Percentiles rank a stretch among this genome's conserved stretches.
These are phyloP conservation scores for Anguilla japonica DNA, from an alignment of 2,113 vertebrate species.

Conservation along the genomic window DNA sequence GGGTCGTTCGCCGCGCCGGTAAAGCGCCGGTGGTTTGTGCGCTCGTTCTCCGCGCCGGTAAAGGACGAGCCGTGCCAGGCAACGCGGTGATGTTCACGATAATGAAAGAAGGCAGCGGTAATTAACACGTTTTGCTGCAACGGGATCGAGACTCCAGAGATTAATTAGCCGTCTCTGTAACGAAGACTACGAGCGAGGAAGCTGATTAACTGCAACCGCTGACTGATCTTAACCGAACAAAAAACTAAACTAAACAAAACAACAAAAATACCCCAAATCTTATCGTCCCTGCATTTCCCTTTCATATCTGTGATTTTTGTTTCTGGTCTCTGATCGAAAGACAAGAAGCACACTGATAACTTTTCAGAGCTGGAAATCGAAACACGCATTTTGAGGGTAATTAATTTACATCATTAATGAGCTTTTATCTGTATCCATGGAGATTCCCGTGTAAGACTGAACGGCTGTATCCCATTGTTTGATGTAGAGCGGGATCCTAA, in stretches of 20 bases:
- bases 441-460: neutral
- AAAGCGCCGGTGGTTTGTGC: neutral
- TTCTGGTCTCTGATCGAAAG: slow-evolving; percentile 20
- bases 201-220: slow-evolving; percentile 67
- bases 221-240: slow-evolving; percentile 58
- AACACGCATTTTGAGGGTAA: slow-evolving; percentile 23
- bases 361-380: slow-evolving; percentile 36
- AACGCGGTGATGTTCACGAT: slow-evolving; percentile 52
- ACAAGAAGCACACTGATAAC: slow-evolving; percentile 20
- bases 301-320: slow-evolving; percentile 41
- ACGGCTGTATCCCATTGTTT: slow-evolving; percentile 34
- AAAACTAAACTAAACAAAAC: neutral
- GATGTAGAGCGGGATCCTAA: slow-evolving; percentile 39
- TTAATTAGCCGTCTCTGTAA: slow-evolving; percentile 84
- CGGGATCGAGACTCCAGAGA: slow-evolving; percentile 72
- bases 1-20: slow-evolving; percentile 19
- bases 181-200: slow-evolving; percentile 72
- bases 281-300: slow-evolving; percentile 43
- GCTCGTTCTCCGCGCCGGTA: slow-evolving; percentile 23
- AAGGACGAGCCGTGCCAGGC: slow-evolving; percentile 48
- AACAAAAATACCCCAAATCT: slow-evolving; percentile 43
- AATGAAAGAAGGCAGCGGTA: slow-evolving; percentile 67
- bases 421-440: neutral
- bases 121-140: slow-evolving; percentile 75
- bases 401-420: slow-evolving; percentile 20